Conservation (phyloP, 2,797 vertebrate genomes). For the Leuciscus waleckii region DNA sequence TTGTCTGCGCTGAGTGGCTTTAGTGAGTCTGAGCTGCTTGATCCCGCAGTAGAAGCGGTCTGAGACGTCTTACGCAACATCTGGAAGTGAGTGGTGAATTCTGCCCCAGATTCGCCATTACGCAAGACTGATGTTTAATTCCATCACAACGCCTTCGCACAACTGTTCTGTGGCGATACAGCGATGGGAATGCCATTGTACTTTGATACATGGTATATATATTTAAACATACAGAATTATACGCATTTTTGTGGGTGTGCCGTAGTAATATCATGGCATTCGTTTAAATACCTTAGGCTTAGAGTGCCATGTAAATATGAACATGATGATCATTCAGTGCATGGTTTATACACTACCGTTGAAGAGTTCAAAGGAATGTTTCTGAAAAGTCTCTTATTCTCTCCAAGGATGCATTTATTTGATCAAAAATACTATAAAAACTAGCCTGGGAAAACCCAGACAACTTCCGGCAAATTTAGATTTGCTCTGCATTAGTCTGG, state of each 20-base stretch:
- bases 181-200: neutral
- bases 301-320: neutral
- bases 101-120: neutral
- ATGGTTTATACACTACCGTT: no score
- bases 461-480: no score
- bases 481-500: no score
- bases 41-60: neutral
- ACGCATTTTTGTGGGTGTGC: neutral
- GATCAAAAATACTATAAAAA: neutral
- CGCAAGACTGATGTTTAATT: neutral
- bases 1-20: neutral
- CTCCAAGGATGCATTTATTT: neutral
- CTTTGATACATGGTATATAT: neutral
- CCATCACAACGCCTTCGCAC: constrained; percentile 9
- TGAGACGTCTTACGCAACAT: constrained; percentile 40
- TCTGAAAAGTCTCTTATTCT: neutral
- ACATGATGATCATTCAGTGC: neutral
- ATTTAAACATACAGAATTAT: neutral
- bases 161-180: neutral
- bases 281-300: neutral
- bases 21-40: constrained; percentile 9
- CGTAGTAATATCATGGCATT: neutral
- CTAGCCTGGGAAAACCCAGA: no score
- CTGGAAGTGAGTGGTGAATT: constrained; percentile 1
- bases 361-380: no score